Percentiles rank a stretch among this genome's conserved stretches.
Conservation (phyloP, 2,888 invertebrate species). For the Sepiola atlantica region DNA sequence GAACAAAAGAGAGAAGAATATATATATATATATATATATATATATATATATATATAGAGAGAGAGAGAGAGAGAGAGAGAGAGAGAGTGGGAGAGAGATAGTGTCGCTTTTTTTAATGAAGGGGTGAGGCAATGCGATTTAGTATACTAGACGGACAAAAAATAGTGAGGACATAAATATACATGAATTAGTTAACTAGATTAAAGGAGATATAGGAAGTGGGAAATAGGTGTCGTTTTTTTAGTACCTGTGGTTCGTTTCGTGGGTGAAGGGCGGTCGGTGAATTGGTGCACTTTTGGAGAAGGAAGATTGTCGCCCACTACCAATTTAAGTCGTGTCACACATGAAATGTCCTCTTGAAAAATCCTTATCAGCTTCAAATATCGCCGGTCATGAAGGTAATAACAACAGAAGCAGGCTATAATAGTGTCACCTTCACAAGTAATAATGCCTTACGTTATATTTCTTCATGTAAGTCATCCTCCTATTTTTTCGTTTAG, state of each 20-base stretch:
- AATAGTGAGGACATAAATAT: background rate
- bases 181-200: background rate
- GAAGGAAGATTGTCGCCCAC: background rate
- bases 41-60: background rate
- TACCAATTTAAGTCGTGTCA: background rate
- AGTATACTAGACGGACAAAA: background rate
- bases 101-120: too few relatives aligned
- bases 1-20: background rate
- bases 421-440: background rate
- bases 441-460: background rate
- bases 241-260: background rate
- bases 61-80: background rate
- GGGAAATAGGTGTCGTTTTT: background rate
- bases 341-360: background rate
- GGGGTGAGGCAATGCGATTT: background rate
- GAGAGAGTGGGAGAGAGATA: too few relatives aligned
- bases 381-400: background rate
- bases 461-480: too few relatives aligned
- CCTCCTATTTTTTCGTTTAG: too few relatives aligned
- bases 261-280: background rate
- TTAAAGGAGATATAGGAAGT: background rate
- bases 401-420: background rate
- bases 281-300: background rate
- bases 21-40: conserved; percentile 32
- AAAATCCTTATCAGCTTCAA: background rate